Conservation (phyloP, 1,140 invertebrate species). For the Heliconius congener region DNA sequence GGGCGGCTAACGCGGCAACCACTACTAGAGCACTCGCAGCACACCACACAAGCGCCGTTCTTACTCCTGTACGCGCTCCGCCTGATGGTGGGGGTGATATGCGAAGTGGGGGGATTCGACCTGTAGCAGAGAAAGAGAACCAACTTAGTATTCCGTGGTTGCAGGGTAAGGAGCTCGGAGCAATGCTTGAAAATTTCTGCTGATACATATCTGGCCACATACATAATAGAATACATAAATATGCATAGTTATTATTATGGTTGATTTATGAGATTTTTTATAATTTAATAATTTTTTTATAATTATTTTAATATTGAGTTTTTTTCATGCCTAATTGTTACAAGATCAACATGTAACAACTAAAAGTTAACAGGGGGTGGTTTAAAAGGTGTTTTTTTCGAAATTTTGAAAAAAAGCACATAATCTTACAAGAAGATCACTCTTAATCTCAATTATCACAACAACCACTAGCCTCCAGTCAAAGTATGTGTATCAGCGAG, state of each 20-base stretch:
- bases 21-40: conserved; percentile 67
- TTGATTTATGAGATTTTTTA: too few species aligned
- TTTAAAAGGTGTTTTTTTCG: not conserved
- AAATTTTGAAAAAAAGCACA: not conserved
- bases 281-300: too few species aligned
- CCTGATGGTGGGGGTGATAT: conserved; percentile 60
- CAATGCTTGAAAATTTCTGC: too few species aligned
- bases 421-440: not conserved
- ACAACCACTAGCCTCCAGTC: conserved; percentile 62
- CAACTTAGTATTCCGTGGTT: not conserved
- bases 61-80: conserved; percentile 49
- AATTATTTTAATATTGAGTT: too few species aligned
- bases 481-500: conserved; percentile 75
- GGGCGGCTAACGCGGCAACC: conserved; percentile 60
- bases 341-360: too few species aligned
- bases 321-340: too few species aligned
- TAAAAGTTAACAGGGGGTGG: too few species aligned
- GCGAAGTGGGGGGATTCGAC: conserved; percentile 69
- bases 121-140: conserved; percentile 38
- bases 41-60: conserved; percentile 69
- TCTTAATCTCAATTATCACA: not conserved
- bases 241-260: too few species aligned
- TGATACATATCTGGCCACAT: too few species aligned
- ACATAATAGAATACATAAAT: too few species aligned
- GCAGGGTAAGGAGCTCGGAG: too few species aligned